Evolutionary conservation across 2,888 invertebrate species (phyloP).

Genomic region (Lomographa bimaculata): DNA sequence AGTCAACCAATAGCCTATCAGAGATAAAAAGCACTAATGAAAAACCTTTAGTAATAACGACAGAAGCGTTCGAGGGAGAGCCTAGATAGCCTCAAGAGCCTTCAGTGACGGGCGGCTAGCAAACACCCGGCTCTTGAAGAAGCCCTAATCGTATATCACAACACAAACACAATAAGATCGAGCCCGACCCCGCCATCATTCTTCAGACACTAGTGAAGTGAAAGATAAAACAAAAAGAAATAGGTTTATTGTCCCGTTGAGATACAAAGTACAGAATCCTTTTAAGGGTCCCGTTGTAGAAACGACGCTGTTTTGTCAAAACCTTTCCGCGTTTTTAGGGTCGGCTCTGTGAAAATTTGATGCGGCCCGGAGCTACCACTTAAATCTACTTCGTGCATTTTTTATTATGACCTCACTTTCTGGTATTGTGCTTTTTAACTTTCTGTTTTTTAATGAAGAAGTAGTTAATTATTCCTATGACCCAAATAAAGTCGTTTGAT

Average conservation of each 20-base stretch:
- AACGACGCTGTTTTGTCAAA: constrained; percentile 59
- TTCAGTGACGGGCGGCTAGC: constrained; percentile 24
- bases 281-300: constrained; percentile 46
- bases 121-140: constrained; percentile 16
- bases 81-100: too few species aligned
- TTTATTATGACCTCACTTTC: constrained; percentile 43
- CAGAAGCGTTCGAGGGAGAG: too few species aligned
- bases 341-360: constrained; percentile 53
- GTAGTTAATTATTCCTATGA: constrained; percentile 23
- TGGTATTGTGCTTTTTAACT: constrained; percentile 41
- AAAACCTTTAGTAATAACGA: too few species aligned
- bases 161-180: constrained; percentile 35
- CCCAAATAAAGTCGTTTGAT: not conserved
- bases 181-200: constrained; percentile 34
- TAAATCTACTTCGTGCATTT: constrained; percentile 46
- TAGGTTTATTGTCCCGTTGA: constrained; percentile 60
- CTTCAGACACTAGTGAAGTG: constrained; percentile 42
- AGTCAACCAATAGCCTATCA: too few species aligned
- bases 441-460: constrained; percentile 32
- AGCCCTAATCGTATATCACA: constrained; percentile 33
- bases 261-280: constrained; percentile 59
- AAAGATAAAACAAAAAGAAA: constrained; percentile 62
- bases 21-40: too few species aligned
- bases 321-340: constrained; percentile 44
- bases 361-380: constrained; percentile 48